Percentiles rank a stretch among this genome's conserved stretches.
These are phyloP conservation scores for Leptopilina syphax DNA, from an alignment of 2,888 invertebrate species.

Conservation along the genomic window DNA sequence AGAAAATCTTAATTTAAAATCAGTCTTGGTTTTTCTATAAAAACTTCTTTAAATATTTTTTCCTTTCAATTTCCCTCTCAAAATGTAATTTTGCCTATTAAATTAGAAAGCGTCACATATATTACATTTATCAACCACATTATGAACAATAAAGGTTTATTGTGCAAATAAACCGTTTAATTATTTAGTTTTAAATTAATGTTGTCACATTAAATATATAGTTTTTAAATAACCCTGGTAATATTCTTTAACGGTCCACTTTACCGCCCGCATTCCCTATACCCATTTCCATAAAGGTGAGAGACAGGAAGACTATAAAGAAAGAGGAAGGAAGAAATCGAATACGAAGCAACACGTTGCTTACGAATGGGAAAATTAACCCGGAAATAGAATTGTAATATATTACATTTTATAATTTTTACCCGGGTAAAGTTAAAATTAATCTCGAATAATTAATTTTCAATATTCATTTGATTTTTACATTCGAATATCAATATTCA, in stretches of 20 bases:
- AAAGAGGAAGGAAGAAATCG: conserved; percentile 60
- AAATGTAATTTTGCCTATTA: too few relatives aligned
- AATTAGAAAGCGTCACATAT: too few relatives aligned
- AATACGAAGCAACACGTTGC: conserved; percentile 60
- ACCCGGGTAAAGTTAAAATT: background rate
- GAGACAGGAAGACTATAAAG: conserved; percentile 40
- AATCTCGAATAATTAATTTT: background rate
- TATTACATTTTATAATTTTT: conserved; percentile 12
- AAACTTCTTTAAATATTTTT: too few relatives aligned
- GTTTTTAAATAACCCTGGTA: background rate
- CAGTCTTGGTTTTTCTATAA: too few relatives aligned
- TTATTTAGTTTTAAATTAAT: too few relatives aligned
- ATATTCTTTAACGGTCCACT: conserved; percentile 13
- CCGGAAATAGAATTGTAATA: conserved; percentile 54
- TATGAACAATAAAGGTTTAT: too few relatives aligned
- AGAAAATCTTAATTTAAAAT: too few relatives aligned
- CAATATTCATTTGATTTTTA: background rate
- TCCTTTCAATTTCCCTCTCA: too few relatives aligned
- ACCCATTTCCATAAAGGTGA: conserved; percentile 29
- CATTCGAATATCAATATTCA: too few relatives aligned
- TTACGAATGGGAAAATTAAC: conserved; percentile 69
- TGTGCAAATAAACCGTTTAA: too few relatives aligned
- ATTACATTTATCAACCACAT: too few relatives aligned
- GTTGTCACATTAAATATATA: too few relatives aligned
- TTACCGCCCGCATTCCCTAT: conserved; percentile 25